Conservation (phyloP, 2,888 invertebrate species). For the Listrodromus nycthemerus region DNA sequence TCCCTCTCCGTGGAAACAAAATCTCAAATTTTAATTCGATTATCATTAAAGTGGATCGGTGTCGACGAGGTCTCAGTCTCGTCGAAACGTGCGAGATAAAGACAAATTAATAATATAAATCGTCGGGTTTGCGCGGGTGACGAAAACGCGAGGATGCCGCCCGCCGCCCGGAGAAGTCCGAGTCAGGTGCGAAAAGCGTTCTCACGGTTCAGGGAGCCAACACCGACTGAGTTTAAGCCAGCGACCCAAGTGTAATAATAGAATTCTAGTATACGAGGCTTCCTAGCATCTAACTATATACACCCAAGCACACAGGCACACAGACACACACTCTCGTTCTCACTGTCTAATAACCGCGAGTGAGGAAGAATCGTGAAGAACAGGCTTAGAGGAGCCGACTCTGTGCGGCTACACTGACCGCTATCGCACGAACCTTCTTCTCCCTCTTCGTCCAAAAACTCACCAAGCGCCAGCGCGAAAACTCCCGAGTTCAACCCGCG, state of each 20-base stretch:
- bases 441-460: slow-evolving; percentile 46
- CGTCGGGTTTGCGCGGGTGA: slow-evolving; percentile 33
- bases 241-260: slow-evolving; percentile 81
- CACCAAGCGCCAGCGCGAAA: slow-evolving; percentile 29
- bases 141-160: slow-evolving; percentile 46
- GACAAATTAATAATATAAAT: slow-evolving; percentile 2
- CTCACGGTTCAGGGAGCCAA: slow-evolving; percentile 84
- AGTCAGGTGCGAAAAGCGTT: slow-evolving; percentile 80
- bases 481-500: neutral
- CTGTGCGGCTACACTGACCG: neutral
- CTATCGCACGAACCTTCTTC: slow-evolving; percentile 36
- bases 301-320: slow-evolving; percentile 53
- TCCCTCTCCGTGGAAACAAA: slow-evolving; percentile 28
- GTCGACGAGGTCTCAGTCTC: neutral
- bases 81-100: neutral
- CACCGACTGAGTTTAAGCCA: slow-evolving; percentile 84
- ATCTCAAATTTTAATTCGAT: slow-evolving; percentile 24
- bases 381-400: slow-evolving; percentile 12
- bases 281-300: slow-evolving; percentile 75
- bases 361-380: slow-evolving; percentile 31
- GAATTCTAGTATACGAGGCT: slow-evolving; percentile 82
- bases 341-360: slow-evolving; percentile 72
- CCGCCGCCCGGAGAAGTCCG: slow-evolving; percentile 64
- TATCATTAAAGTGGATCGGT: neutral
- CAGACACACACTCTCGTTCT: neutral